phyloP scores from a whole-genome alignment of 2,113 vertebrate genomes.

The Lates calcarifer region DNA sequence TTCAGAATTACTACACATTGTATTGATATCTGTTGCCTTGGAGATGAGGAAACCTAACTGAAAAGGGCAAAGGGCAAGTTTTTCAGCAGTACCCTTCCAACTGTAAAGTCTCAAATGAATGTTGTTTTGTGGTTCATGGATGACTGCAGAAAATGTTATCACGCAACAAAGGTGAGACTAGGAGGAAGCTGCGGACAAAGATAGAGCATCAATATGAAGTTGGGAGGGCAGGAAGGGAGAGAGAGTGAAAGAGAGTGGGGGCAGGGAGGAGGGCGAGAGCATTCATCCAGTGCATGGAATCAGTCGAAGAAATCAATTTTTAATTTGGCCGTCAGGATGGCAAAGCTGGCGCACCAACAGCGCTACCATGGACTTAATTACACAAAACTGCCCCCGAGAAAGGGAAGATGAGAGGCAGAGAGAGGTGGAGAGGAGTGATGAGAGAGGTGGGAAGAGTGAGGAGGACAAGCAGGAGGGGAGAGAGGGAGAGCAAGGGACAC shows the following conservation, averaged over 20 bases:
- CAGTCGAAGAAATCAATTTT: constrained; percentile 86
- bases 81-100: neutral
- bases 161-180: constrained; percentile 42
- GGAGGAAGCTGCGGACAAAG: constrained; percentile 32
- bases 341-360: constrained; percentile 71
- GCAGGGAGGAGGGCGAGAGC: constrained; percentile 37
- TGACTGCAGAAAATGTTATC: constrained; percentile 45
- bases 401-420: constrained; percentile 50
- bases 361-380: constrained; percentile 78
- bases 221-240: constrained; percentile 27
- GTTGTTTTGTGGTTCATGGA: constrained; percentile 3
- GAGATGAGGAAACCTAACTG: neutral
- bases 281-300: constrained; percentile 72
- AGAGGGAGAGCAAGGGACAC: constrained; percentile 10
- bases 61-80: constrained; percentile 6
- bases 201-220: constrained; percentile 49
- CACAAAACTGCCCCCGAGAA: constrained; percentile 74
- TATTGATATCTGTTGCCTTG: neutral
- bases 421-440: constrained; percentile 23
- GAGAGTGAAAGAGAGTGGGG: constrained; percentile 36
- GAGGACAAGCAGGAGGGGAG: constrained; percentile 10
- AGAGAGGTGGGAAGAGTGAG: constrained; percentile 42
- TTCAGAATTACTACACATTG: neutral
- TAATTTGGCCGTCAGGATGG: constrained; percentile 83
- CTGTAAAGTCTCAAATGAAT: constrained; percentile 12